A percentile compares a stretch with the other conserved stretches of the same genome.
These are phyloP conservation scores for Hymenopus coronatus DNA, from an alignment of 2,888 invertebrate genomes.

Conservation along the genomic window DNA sequence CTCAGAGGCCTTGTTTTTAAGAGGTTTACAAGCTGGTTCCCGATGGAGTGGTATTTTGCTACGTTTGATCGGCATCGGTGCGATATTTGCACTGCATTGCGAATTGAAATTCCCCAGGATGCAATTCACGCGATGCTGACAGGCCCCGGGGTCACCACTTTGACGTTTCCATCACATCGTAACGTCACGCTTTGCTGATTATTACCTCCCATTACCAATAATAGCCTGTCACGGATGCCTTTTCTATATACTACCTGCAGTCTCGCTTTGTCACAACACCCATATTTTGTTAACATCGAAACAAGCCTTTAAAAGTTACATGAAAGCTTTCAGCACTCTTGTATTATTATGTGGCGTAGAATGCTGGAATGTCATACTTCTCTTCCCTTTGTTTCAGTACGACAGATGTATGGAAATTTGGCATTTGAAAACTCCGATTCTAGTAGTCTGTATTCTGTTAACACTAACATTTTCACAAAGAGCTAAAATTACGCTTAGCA, in stretches of 20 bases:
- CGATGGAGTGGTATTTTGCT: background rate
- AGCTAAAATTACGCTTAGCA: too few species aligned
- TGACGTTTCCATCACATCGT: background rate
- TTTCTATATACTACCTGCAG: background rate
- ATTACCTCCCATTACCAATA: background rate
- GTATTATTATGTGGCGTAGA: background rate
- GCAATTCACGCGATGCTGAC: background rate
- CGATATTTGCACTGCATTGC: background rate
- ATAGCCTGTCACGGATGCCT: background rate
- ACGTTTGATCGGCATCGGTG: background rate
- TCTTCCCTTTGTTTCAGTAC: background rate
- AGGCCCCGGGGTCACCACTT: background rate
- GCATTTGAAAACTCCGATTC: too few species aligned
- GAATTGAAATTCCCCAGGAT: background rate
- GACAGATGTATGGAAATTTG: too few species aligned
- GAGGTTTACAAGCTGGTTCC: background rate
- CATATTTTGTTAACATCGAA: background rate
- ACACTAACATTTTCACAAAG: too few species aligned
- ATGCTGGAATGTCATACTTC: background rate
- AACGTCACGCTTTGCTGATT: background rate
- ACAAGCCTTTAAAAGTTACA: background rate
- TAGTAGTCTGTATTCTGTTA: too few species aligned
- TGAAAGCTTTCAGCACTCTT: background rate
- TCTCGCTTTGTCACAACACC: background rate
- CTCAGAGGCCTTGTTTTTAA: background rate